These are phyloP conservation scores for Tetranychus urticae DNA, from an alignment of 1,140 invertebrate species.

Conservation along the genomic window DNA sequence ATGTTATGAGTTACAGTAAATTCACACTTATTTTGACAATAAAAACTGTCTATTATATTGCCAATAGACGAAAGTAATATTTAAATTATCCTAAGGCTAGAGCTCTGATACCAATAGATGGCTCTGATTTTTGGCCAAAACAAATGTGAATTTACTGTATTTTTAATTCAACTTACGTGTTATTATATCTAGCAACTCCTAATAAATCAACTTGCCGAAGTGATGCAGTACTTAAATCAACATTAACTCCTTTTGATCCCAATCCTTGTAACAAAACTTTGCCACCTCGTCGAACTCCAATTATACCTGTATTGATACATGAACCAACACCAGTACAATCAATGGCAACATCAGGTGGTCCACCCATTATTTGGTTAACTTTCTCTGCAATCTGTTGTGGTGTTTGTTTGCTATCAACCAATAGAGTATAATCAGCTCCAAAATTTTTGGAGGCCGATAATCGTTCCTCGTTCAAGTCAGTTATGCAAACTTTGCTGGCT, in stretches of 20 bases:
- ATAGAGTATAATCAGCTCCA: slow-evolving; percentile 46
- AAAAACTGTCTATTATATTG: too few species aligned
- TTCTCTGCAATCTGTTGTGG: slow-evolving; percentile 26
- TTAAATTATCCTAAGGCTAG: too few species aligned
- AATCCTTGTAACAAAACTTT: slow-evolving; percentile 57
- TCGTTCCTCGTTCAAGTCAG: slow-evolving; percentile 13
- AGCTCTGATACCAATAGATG: too few species aligned
- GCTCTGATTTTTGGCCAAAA: too few species aligned
- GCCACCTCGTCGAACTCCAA: slow-evolving; percentile 31
- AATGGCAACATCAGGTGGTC: slow-evolving; percentile 39
- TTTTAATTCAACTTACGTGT: slow-evolving; percentile 23
- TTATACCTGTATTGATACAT: slow-evolving; percentile 44
- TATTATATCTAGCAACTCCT: slow-evolving; percentile 71
- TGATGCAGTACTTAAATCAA: slow-evolving; percentile 55
- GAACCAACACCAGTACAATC: slow-evolving; percentile 65
- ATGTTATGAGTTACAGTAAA: too few species aligned
- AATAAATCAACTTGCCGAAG: slow-evolving; percentile 65
- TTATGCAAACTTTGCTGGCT: slow-evolving; percentile 35
- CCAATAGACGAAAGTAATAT: too few species aligned
- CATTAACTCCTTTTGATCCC: slow-evolving; percentile 18
- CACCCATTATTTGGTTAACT: slow-evolving; percentile 27
- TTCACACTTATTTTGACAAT: too few species aligned
- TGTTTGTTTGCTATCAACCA: slow-evolving; percentile 26
- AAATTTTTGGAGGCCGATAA: slow-evolving; percentile 39
- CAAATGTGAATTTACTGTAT: too few species aligned